Base-by-base conservation (phyloP, 2,888 invertebrate genomes). In the Ceriagrion tenellum region DNA sequence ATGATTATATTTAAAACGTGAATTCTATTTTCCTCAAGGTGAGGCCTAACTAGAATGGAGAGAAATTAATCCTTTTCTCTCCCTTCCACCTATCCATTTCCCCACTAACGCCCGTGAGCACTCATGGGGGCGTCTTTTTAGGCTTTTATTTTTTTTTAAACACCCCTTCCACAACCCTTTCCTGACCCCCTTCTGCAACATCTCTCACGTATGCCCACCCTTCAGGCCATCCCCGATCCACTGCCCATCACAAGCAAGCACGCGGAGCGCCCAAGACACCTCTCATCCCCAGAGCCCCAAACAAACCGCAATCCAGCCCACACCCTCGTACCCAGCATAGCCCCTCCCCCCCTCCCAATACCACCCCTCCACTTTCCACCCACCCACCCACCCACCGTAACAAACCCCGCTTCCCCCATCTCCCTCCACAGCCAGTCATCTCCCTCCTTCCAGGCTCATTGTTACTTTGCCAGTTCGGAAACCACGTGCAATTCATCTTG, bases 401-500 rank as follows among this genome's bases (percentile, higher is more conserved):
- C 89, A 26, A 18, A 30, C 55, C 26, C 89, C 93, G 69, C 69
- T 47, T 6, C 40, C 26, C 69, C 89, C 55, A 2, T 26, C 89
- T 10, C 89, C 18, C 89, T 89, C 55, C 8, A 23, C 23, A 55
- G 13, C 89, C 81, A 30, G 30, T 81, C 81, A 30, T 81, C 18
- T 12, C 69, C 35, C 35, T 81, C 81, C 81, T 4, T 20, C 81
- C 81, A 10, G 89, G 47, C 89, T 69, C 93, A 74, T 93, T 93
- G 69, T 93, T 93, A 69, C 93, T 74, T 93, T 74, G 69, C 93
- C 93, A 74, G 69, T 74, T 93, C 93, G 74, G 93, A 93, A 69
- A 74, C 74, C 93, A 69, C 69, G 93, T 74, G 93, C 74, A 91
- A 93, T 93, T 93, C 93, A 74, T 93, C 74, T 74, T 93, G 93